Percentiles rank a stretch among this genome's conserved stretches.
Conservation (phyloP, 2,797 vertebrate species). For the Betta splendens region DNA sequence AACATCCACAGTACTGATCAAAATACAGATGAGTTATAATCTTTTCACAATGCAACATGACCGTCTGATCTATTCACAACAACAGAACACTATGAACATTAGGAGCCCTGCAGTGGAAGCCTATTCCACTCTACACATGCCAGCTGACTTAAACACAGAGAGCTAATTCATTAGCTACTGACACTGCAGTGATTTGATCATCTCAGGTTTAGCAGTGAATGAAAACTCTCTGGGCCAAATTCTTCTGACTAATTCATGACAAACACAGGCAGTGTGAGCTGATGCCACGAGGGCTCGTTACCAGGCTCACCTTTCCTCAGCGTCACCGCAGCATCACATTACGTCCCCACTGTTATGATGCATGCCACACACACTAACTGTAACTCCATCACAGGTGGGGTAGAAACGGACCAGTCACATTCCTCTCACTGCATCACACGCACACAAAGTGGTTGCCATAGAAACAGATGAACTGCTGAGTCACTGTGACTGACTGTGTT, state of each 20-base stretch:
- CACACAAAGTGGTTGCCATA: slow-evolving; percentile 43
- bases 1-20: too few relatives aligned
- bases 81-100: neutral
- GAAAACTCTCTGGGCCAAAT: neutral
- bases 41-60: too few relatives aligned
- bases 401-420: neutral
- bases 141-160: neutral
- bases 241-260: neutral
- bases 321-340: slow-evolving; percentile 40
- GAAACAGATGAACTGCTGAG: slow-evolving; percentile 43
- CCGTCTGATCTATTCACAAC: neutral
- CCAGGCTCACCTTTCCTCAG: slow-evolving; percentile 34
- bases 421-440: neutral
- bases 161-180: neutral
- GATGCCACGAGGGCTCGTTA: slow-evolving; percentile 19
- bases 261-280: neutral
- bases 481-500: slow-evolving; percentile 20
- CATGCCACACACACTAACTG: neutral
- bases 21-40: too few relatives aligned
- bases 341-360: too few relatives aligned
- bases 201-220: neutral
- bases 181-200: neutral
- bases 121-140: neutral
- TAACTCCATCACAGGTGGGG: neutral
- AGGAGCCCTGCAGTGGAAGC: neutral